Conservation (phyloP, 1,140 invertebrate genomes). For the Pseudomyrmex cubaensis region DNA sequence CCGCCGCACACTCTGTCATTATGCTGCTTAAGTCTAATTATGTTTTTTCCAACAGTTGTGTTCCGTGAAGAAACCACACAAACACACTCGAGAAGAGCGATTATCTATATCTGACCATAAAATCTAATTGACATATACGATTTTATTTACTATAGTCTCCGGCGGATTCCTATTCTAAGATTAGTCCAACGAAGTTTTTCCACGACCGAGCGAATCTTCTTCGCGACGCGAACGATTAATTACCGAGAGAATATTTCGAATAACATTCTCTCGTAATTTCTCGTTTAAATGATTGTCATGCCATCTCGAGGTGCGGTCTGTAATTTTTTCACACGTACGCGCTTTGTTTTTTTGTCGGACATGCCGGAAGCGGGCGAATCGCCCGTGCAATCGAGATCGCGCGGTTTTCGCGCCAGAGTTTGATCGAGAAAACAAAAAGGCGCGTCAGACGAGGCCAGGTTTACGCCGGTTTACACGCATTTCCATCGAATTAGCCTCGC, state of each 20-base stretch:
- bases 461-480: slow-evolving; percentile 60
- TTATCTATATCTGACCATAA: neutral
- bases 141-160: neutral
- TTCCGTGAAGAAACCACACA: no score
- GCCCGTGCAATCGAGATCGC: slow-evolving; percentile 9
- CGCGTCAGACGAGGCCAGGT: slow-evolving; percentile 39
- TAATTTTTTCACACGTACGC: neutral
- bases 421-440: slow-evolving; percentile 51
- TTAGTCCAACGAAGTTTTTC: neutral
- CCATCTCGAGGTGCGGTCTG: no score
- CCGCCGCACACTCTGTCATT: neutral
- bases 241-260: no score
- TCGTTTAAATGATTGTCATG: neutral
- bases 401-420: slow-evolving; percentile 19
- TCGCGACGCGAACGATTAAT: no score
- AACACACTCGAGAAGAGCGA: no score
- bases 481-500: slow-evolving; percentile 61
- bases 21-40: neutral
- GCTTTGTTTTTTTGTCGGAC: neutral
- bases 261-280: neutral
- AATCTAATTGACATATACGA: neutral
- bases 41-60: neutral
- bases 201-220: no score
- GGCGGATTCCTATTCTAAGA: neutral
- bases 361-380: slow-evolving; percentile 1